These are phyloP conservation scores for Hyles lineata DNA, from an alignment of 2,888 invertebrate genomes.

Conservation along the genomic window DNA sequence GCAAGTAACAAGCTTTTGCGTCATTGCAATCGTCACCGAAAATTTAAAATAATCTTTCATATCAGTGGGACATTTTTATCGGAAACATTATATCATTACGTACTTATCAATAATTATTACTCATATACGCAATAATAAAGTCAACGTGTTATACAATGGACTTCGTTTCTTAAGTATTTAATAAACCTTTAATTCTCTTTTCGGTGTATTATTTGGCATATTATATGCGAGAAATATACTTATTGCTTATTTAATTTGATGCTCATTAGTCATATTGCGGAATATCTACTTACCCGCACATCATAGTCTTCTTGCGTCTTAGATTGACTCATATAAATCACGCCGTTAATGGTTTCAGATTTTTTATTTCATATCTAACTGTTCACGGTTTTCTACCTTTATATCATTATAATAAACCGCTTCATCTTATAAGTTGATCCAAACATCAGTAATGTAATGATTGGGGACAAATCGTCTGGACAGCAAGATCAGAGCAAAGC, in stretches of 20 bases:
- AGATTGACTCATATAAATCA: too few relatives aligned
- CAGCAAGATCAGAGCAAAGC: constrained; percentile 37
- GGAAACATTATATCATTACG: background rate
- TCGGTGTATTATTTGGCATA: too few relatives aligned
- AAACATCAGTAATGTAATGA: constrained; percentile 29
- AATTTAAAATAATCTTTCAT: background rate
- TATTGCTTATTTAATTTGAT: too few relatives aligned
- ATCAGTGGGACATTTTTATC: background rate
- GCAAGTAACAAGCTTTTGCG: constrained; percentile 38
- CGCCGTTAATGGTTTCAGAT: too few relatives aligned
- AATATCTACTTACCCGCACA: too few relatives aligned
- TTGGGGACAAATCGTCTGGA: constrained; percentile 46
- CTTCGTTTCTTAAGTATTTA: too few relatives aligned
- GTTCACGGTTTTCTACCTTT: too few relatives aligned
- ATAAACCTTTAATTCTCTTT: too few relatives aligned
- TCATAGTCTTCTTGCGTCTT: too few relatives aligned
- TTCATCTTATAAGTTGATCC: background rate
- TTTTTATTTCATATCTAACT: too few relatives aligned
- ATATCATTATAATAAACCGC: background rate
- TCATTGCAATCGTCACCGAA: background rate
- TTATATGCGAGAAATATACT: too few relatives aligned
- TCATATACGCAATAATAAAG: background rate
- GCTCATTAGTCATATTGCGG: too few relatives aligned
- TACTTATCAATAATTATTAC: background rate
- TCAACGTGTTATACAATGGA: background rate